Percentiles rank a stretch among this genome's conserved stretches.
Evolutionary conservation across 2,888 invertebrate genomes (phyloP).

Genomic region (Seira sanloemensis): DNA sequence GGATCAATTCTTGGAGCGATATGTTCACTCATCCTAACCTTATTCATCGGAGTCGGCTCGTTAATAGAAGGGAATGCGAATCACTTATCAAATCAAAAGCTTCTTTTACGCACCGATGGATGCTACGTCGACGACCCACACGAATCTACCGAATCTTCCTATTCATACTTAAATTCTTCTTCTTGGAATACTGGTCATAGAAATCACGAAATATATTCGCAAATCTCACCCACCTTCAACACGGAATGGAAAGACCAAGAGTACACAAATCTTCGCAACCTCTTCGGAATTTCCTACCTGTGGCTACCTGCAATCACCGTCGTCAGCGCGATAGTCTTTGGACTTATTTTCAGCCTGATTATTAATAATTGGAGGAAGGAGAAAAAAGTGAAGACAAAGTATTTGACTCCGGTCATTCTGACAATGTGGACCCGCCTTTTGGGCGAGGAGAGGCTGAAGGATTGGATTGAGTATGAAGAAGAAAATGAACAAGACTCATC

Average conservation of each 20-base stretch:
- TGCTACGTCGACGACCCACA: conserved; percentile 29
- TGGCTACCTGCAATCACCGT: conserved; percentile 64
- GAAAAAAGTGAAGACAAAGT: conserved; percentile 43
- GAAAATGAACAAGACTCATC: too few species aligned
- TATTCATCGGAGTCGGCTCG: conserved; percentile 67
- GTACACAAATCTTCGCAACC: conserved; percentile 34
- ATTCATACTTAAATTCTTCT: background rate
- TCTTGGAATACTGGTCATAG: background rate
- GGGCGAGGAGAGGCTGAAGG: conserved; percentile 34
- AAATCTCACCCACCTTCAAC: background rate
- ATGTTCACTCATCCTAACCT: conserved; percentile 47
- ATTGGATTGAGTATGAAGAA: conserved; percentile 61
- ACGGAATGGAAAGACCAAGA: conserved; percentile 65
- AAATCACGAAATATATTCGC: background rate
- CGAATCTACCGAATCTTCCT: background rate
- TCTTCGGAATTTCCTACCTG: conserved; percentile 63
- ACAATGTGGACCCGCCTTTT: conserved; percentile 55
- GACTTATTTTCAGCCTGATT: conserved; percentile 62
- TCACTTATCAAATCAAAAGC: conserved; percentile 62
- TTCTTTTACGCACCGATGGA: conserved; percentile 47
- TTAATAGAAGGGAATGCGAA: conserved; percentile 62
- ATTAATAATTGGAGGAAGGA: conserved; percentile 21
- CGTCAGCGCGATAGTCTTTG: conserved; percentile 43
- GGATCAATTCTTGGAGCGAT: conserved; percentile 66
- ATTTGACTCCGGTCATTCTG: conserved; percentile 55